phyloP scores from a whole-genome alignment of 1,140 invertebrate species.

The Trigoniulus corallinus region DNA sequence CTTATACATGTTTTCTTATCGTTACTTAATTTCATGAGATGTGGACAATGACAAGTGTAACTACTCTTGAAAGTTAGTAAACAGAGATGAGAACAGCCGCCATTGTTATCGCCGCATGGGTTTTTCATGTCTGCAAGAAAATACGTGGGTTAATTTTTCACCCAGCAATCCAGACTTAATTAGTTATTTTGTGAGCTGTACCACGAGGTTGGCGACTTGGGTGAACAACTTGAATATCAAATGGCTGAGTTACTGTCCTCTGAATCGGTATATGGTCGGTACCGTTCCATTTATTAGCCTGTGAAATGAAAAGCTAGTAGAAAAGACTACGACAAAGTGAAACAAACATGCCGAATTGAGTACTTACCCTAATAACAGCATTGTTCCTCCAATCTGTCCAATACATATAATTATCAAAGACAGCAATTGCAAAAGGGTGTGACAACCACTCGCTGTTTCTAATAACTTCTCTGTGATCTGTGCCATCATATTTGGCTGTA shows the following conservation, averaged over 20 bases:
- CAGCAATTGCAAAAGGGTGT: slow-evolving; percentile 45
- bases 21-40: slow-evolving; percentile 47
- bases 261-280: slow-evolving; percentile 37
- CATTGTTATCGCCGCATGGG: slow-evolving; percentile 38
- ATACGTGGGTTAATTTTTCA: too few relatives aligned
- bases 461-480: slow-evolving; percentile 33
- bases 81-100: slow-evolving; percentile 45
- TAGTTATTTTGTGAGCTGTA: slow-evolving; percentile 12
- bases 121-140: slow-evolving; percentile 28
- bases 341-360: not conserved
- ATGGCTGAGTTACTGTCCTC: slow-evolving; percentile 42
- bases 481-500: slow-evolving; percentile 46
- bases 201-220: slow-evolving; percentile 37
- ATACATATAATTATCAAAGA: slow-evolving; percentile 44
- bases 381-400: slow-evolving; percentile 53
- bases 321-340: not conserved
- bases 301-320: slow-evolving; percentile 9
- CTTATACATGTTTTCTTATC: slow-evolving; percentile 48
- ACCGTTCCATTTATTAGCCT: slow-evolving; percentile 48
- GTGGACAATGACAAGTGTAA: slow-evolving; percentile 54
- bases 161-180: not conserved
- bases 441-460: slow-evolving; percentile 34
- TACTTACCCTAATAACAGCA: slow-evolving; percentile 35
- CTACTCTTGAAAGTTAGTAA: slow-evolving; percentile 39
- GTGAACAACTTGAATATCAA: slow-evolving; percentile 47